Evolutionary conservation across 2,888 invertebrate species (phyloP).

Genomic region (Aspidapion aeneum): DNA sequence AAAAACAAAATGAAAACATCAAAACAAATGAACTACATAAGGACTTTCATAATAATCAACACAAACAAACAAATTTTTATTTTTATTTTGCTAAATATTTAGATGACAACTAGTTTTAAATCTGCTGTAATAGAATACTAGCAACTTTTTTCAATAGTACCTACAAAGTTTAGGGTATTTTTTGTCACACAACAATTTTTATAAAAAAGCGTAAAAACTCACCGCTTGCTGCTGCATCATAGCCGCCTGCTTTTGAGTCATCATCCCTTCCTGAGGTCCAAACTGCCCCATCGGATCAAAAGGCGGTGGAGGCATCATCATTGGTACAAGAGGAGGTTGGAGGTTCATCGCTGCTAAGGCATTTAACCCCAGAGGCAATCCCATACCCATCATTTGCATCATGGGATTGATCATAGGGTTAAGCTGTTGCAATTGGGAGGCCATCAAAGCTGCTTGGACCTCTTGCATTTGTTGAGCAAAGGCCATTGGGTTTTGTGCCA

Average conservation of each 20-base stretch:
- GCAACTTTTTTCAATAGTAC: too few relatives aligned
- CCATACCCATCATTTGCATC: constrained; percentile 86
- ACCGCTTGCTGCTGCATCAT: constrained; percentile 68
- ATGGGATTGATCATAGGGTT: constrained; percentile 78
- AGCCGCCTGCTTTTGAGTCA: constrained; percentile 73
- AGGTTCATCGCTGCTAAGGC: constrained; percentile 92
- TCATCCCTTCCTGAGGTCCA: constrained; percentile 52
- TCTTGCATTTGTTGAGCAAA: constrained; percentile 77
- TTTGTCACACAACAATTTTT: too few relatives aligned
- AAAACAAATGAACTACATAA: too few relatives aligned
- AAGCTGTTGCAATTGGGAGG: constrained; percentile 78
- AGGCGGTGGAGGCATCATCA: constrained; percentile 84
- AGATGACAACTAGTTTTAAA: too few relatives aligned
- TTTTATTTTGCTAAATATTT: too few relatives aligned
- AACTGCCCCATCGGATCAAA: constrained; percentile 59
- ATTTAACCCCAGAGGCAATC: constrained; percentile 74
- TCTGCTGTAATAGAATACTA: too few relatives aligned
- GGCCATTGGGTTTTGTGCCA: constrained; percentile 48
- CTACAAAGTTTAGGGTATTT: too few relatives aligned
- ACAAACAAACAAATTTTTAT: too few relatives aligned
- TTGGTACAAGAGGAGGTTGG: constrained; percentile 85
- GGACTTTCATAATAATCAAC: too few relatives aligned
- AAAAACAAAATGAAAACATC: too few relatives aligned
- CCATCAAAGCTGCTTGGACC: constrained; percentile 81
- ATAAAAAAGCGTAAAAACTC: constrained; percentile 42